phyloP scores from a whole-genome alignment of 2,888 invertebrate genomes.

The Camponotus fellah region DNA sequence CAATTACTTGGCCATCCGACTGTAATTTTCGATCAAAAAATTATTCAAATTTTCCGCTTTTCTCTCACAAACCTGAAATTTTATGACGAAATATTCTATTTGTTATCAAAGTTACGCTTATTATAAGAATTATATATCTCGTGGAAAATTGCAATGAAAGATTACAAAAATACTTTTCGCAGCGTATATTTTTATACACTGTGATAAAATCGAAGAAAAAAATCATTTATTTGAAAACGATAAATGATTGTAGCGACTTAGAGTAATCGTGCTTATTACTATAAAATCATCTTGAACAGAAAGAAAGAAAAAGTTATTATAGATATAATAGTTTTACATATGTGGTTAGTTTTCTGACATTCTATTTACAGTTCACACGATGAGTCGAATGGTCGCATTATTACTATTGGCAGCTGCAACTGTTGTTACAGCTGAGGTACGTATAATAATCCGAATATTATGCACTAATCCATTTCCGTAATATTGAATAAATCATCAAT shows the following conservation, averaged over 20 bases:
- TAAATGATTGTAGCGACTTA: background rate
- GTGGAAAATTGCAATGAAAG: background rate
- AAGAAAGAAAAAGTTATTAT: background rate
- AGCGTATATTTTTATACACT: background rate
- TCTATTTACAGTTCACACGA: constrained; percentile 67
- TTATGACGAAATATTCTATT: background rate
- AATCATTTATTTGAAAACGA: background rate
- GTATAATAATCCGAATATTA: constrained; percentile 43
- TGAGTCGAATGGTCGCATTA: constrained; percentile 72
- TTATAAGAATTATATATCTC: background rate
- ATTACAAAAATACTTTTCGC: background rate
- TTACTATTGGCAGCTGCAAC: constrained; percentile 74
- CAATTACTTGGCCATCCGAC: background rate
- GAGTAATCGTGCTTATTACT: background rate
- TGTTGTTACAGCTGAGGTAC: constrained; percentile 74
- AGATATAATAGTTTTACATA: background rate
- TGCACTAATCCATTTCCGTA: background rate
- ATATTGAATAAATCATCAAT: constrained; percentile 31
- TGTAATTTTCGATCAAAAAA: background rate
- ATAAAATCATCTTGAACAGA: too few relatives aligned
- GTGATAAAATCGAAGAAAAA: background rate
- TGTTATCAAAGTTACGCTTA: background rate
- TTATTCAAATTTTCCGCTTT: background rate
- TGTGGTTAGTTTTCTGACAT: constrained; percentile 11
- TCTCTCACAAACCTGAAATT: background rate